Evolutionary conservation across 2,888 invertebrate genomes (phyloP).

Genomic region (Mycogona germanica): DNA sequence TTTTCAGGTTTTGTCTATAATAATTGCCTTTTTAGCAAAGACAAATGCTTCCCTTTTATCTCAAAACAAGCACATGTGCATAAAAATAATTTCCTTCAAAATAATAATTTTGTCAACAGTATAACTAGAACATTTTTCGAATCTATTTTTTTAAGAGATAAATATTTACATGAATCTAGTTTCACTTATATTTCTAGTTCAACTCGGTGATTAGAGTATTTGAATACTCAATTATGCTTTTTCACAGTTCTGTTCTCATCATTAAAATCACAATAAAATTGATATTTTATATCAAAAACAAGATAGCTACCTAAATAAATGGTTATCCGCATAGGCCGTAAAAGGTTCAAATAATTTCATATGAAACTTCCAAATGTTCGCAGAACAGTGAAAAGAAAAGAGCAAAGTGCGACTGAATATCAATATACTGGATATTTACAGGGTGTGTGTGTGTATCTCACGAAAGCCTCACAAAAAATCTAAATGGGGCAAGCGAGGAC

Average conservation of each 20-base stretch:
- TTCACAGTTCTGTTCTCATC: not conserved
- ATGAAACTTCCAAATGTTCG: no score
- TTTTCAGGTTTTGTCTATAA: no score
- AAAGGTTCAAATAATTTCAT: no score
- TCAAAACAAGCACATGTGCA: slow-evolving; percentile 8
- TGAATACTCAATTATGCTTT: slow-evolving; percentile 13
- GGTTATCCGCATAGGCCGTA: no score
- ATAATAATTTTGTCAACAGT: slow-evolving; percentile 10
- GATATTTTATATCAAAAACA: slow-evolving; percentile 14
- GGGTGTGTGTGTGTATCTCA: no score
- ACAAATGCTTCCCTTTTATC: not conserved
- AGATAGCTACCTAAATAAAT: no score
- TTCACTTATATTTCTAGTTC: not conserved
- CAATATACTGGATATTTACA: no score
- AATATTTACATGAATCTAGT: slow-evolving; percentile 1
- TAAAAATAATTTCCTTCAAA: slow-evolving; percentile 15
- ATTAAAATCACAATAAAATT: slow-evolving; percentile 1
- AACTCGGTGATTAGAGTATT: slow-evolving; percentile 1
- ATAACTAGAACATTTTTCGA: not conserved
- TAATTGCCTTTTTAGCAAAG: no score
- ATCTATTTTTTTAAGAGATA: not conserved
- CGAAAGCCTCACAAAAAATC: no score
- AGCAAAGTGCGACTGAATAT: no score
- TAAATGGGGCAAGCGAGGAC: no score
- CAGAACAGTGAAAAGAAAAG: no score